Percentiles rank a stretch among this genome's conserved stretches.
These are phyloP conservation scores for Hecatera dysodea DNA, from an alignment of 2,888 invertebrate genomes.

Conservation along the genomic window DNA sequence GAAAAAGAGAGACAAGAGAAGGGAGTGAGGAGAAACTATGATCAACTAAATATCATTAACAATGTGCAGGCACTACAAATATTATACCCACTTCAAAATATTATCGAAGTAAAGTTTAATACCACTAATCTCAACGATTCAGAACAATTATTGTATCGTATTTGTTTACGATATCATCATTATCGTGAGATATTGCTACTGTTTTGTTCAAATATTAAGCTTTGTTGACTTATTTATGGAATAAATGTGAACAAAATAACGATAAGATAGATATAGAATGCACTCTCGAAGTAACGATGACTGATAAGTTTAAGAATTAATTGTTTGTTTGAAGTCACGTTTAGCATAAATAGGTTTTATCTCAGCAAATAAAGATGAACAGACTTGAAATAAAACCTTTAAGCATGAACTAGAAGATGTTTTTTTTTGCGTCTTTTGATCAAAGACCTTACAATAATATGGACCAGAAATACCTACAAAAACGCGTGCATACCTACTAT, in stretches of 20 bases:
- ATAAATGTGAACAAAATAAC: background rate
- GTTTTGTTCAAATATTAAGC: conserved; percentile 14
- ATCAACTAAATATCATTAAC: no score
- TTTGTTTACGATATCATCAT: conserved; percentile 9
- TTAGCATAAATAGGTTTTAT: background rate
- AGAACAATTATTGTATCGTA: background rate
- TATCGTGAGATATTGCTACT: conserved; percentile 6
- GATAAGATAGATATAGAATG: conserved; percentile 17
- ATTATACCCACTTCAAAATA: conserved; percentile 4
- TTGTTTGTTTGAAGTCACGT: conserved; percentile 11
- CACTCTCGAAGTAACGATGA: background rate
- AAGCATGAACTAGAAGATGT: no score
- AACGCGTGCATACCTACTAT: no score
- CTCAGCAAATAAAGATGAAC: background rate
- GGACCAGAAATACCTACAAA: no score
- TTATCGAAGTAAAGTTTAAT: conserved; percentile 20
- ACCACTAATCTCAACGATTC: background rate
- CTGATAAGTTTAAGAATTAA: background rate
- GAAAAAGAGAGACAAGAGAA: no score
- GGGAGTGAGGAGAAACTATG: no score
- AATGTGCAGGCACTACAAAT: no score
- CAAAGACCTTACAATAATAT: no score
- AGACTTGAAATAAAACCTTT: no score
- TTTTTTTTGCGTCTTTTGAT: no score
- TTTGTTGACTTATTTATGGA: background rate